These are phyloP conservation scores for Poecilobothrus nobilitatus DNA, from an alignment of 2,888 invertebrate species.

Conservation along the genomic window DNA sequence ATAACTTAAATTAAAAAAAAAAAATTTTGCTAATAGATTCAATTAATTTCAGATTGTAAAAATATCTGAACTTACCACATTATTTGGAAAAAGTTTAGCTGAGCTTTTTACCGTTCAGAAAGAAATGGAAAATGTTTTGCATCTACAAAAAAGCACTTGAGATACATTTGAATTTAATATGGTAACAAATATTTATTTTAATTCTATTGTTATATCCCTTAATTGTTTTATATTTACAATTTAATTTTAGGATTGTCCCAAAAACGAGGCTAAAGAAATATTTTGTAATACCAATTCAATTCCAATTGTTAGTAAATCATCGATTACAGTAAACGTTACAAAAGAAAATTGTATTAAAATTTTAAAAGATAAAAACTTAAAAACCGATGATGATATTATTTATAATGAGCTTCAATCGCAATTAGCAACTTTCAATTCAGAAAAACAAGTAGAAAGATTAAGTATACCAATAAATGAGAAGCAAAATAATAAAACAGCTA, in stretches of 20 bases:
- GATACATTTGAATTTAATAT: slow-evolving; percentile 36
- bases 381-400: slow-evolving; percentile 15
- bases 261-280: background rate
- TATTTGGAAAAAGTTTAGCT: slow-evolving; percentile 40
- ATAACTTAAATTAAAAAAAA: background rate
- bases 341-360: background rate
- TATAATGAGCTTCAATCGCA: slow-evolving; percentile 3
- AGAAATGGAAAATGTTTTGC: slow-evolving; percentile 44
- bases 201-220: too few species aligned
- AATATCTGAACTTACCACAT: slow-evolving; percentile 37
- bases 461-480: slow-evolving; percentile 21
- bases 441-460: slow-evolving; percentile 18
- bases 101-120: slow-evolving; percentile 42
- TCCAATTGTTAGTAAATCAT: slow-evolving; percentile 19
- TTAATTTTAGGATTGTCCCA: slow-evolving; percentile 7
- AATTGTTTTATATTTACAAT: background rate
- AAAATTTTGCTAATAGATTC: slow-evolving; percentile 13
- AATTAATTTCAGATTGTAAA: slow-evolving; percentile 35
- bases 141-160: slow-evolving; percentile 43
- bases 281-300: background rate
- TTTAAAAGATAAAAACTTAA: slow-evolving; percentile 10
- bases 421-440: slow-evolving; percentile 13
- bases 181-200: slow-evolving; percentile 28
- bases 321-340: background rate
- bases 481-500: slow-evolving; percentile 40